Base-by-base conservation (phyloP, 1,140 invertebrate genomes). In the Eriosoma lanigerum region DNA sequence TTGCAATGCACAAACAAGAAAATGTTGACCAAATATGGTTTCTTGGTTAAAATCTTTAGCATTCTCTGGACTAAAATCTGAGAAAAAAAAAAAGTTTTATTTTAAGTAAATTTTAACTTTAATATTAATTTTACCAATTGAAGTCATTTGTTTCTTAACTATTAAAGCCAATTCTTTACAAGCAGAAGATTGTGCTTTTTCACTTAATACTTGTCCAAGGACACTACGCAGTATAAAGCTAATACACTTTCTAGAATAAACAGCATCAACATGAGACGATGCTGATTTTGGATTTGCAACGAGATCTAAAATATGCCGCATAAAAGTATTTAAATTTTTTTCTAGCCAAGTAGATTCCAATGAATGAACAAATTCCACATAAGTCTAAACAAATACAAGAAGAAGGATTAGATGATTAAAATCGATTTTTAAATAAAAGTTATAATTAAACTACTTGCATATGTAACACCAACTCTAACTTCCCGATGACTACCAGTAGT, bases 191-290 rank as follows among this genome's bases (percentile, higher is more conserved):
- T 99, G 98, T 64, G 96, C 96, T 84, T 97, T 97, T 88, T 99
- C 98, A 0, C 96, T 93, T 1, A 99, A 89, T 89, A 98, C 92
- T 85, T 94, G 93, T 9, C 97, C 97, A 48, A 99, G 89, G 3
- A 96, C 92, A 81, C 94, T 93, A 52, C 95, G 89, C 58, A 99
- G 88, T 84, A 99, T 97, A 85, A 98, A 99, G 84, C 93, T 95
- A 62, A 99, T 94, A 86, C 98, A 99, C 87, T 98, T 98, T 82
- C 98, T 89, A 0, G 96, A 98, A 86, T 98, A 98, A 5, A 99
- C 96, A 46, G 96, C 96, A 87, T 99, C 98, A 9, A 98, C 94
- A 85, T 99, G 97, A 0, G 95, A 95, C 15, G 93, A 93, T 0
- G 95, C 94, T 17, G 95, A 94, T 87, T 96, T 97, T 1, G 96